Evolutionary conservation across 2,888 invertebrate species (phyloP).

Genomic region (Drosophila quinaria): DNA sequence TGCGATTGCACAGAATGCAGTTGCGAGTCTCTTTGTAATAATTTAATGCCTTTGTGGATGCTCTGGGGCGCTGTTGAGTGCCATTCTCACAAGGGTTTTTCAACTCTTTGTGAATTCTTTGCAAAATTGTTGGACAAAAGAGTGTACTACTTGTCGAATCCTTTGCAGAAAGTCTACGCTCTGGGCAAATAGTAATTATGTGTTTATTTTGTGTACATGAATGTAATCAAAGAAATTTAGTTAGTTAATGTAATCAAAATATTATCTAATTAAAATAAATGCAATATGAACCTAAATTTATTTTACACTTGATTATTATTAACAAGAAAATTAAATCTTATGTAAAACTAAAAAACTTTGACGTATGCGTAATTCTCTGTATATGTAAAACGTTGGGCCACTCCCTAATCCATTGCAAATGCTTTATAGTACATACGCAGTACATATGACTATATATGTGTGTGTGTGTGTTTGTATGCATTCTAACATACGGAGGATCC

Average conservation of each 20-base stretch:
- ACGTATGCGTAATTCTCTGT: conserved; percentile 59
- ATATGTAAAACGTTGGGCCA: conserved; percentile 45
- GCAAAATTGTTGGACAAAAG: conserved; percentile 24
- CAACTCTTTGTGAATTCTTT: conserved; percentile 50
- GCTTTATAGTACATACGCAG: conserved; percentile 8
- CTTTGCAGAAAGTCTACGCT: conserved; percentile 26
- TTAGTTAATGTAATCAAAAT: neutral
- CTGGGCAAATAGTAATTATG: conserved; percentile 26
- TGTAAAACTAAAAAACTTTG: conserved; percentile 7
- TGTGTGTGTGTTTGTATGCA: conserved; percentile 37
- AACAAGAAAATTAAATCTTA: neutral
- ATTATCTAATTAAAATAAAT: neutral
- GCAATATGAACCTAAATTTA: neutral
- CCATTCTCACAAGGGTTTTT: conserved; percentile 27
- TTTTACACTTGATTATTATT: neutral
- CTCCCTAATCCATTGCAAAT: conserved; percentile 55
- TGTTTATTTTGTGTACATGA: conserved; percentile 1
- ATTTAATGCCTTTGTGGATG: conserved; percentile 72
- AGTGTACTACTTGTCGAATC: conserved; percentile 29
- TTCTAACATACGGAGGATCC: conserved; percentile 40
- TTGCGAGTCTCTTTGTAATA: conserved; percentile 63
- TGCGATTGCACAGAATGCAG: conserved; percentile 32
- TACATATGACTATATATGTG: conserved; percentile 12
- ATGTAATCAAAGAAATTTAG: neutral
- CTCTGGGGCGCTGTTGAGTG: conserved; percentile 39